Conservation (phyloP, 1,140 invertebrate species). For the Samia ricini region DNA sequence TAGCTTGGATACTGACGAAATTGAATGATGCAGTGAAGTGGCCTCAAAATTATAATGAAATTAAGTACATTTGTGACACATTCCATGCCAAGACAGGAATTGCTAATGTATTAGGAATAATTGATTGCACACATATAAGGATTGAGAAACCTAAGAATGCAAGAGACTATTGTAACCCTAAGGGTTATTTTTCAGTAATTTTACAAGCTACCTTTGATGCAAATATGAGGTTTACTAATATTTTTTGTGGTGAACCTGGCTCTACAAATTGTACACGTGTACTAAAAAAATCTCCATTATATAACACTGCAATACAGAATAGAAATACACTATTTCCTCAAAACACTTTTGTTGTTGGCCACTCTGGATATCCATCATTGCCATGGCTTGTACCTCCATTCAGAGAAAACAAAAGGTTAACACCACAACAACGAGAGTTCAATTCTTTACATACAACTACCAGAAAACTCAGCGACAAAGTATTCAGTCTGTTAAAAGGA, state of each 20-base stretch:
- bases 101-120: constrained; percentile 46
- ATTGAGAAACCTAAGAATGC: constrained; percentile 58
- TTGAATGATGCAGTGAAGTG: constrained; percentile 53
- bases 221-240: constrained; percentile 47
- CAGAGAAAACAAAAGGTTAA: constrained; percentile 54
- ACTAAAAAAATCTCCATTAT: constrained; percentile 47
- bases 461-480: constrained; percentile 50
- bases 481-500: constrained; percentile 41
- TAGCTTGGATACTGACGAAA: constrained; percentile 57
- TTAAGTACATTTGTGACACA: constrained; percentile 38
- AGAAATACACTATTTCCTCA: constrained; percentile 45
- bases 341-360: constrained; percentile 48
- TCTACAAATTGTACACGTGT: constrained; percentile 44
- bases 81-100: constrained; percentile 48
- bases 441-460: constrained; percentile 43
- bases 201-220: constrained; percentile 53
- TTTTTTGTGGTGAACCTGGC: constrained; percentile 56
- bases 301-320: constrained; percentile 42
- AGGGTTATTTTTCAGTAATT: constrained; percentile 57
- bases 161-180: constrained; percentile 51
- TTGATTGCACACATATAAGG: constrained; percentile 53
- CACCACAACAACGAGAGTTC: constrained; percentile 49
- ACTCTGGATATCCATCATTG: constrained; percentile 50
- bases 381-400: constrained; percentile 53
- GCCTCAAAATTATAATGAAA: constrained; percentile 44